These are phyloP conservation scores for Patagioenas fasciata DNA, from an alignment of 2,113 vertebrate species.

Conservation along the genomic window DNA sequence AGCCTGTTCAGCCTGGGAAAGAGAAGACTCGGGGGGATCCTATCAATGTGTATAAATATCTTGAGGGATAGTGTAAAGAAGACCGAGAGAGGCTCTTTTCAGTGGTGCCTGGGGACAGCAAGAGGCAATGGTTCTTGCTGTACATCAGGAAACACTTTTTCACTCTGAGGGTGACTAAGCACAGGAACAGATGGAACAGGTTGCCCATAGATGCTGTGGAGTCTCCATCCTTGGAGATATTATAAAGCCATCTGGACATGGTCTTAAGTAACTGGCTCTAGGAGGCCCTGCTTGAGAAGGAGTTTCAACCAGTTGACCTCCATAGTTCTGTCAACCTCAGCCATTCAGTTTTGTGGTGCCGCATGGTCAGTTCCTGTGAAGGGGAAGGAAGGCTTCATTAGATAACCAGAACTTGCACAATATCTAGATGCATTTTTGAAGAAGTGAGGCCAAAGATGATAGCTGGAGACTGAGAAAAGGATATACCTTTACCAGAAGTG, in stretches of 20 bases:
- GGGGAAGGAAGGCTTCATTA: background rate
- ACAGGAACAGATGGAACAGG: background rate
- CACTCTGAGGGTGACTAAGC: background rate
- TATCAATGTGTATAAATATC: too few species aligned
- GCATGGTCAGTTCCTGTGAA: background rate
- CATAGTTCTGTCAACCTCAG: background rate
- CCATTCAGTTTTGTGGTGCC: background rate
- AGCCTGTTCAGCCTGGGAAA: too few species aligned
- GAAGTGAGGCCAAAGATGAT: background rate
- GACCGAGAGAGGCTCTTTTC: background rate
- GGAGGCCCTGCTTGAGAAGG: background rate
- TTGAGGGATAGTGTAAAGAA: too few species aligned
- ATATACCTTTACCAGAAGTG: background rate
- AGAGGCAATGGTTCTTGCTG: background rate
- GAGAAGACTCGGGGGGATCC: too few species aligned
- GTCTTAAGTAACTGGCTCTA: background rate
- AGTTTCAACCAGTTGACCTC: background rate
- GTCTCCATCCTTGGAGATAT: background rate
- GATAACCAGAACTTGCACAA: background rate
- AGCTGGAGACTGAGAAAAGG: background rate
- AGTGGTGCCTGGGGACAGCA: background rate
- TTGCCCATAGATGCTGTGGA: background rate
- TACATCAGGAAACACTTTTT: background rate
- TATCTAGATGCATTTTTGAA: background rate
- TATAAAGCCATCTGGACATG: background rate